phyloP scores from a whole-genome alignment of 92 coral and sea anemone species.

The Porites lobata region DNA sequence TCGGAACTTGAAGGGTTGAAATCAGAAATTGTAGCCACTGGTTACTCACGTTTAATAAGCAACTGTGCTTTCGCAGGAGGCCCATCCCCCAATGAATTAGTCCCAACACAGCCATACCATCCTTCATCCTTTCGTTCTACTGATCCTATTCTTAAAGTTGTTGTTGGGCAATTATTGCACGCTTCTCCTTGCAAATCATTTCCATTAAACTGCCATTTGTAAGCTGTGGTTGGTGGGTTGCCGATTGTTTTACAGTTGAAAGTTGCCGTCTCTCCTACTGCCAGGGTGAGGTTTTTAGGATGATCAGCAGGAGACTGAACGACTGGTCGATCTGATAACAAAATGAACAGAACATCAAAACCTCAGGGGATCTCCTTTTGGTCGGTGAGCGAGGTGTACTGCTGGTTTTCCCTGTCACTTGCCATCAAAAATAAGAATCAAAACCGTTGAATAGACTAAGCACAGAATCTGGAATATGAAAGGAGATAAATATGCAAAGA shows the following conservation, averaged over 20 bases:
- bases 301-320: slow-evolving; percentile 63
- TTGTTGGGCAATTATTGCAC: not conserved
- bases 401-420: too few relatives aligned
- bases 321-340: slow-evolving; percentile 83
- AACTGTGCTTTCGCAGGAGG: slow-evolving; percentile 78
- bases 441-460: too few relatives aligned
- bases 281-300: slow-evolving; percentile 75
- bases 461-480: too few relatives aligned
- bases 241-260: slow-evolving; percentile 80
- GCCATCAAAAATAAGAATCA: too few relatives aligned
- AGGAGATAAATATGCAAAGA: too few relatives aligned
- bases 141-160: not conserved
- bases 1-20: too few relatives aligned
- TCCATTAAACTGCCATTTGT: slow-evolving; percentile 78
- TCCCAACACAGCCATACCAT: slow-evolving; percentile 78
- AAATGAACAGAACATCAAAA: not conserved
- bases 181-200: slow-evolving; percentile 47
- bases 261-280: slow-evolving; percentile 47
- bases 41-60: slow-evolving; percentile 75
- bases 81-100: slow-evolving; percentile 67
- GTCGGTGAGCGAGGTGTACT: too few relatives aligned
- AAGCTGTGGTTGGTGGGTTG: slow-evolving; percentile 56
- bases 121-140: slow-evolving; percentile 64
- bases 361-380: not conserved
- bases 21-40: too few relatives aligned